Conservation (phyloP, 1,140 invertebrate genomes). For the Pachyrhynchus sulphureomaculatus region DNA sequence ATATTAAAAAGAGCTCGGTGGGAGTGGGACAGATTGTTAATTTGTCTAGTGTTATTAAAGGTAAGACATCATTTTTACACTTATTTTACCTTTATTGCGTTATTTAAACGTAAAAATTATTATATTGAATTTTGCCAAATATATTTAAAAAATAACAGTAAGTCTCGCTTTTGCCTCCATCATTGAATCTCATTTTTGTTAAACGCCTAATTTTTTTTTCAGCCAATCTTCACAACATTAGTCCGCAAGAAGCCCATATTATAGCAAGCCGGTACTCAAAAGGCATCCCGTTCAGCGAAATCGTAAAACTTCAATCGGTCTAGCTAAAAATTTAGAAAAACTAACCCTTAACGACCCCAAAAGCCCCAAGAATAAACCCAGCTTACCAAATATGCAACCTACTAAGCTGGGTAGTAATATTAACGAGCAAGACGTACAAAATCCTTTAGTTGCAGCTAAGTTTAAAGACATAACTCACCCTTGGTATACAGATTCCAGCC, state of each 20-base stretch:
- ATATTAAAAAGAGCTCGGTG: constrained; percentile 63
- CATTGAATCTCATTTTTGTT: not conserved
- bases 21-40: constrained; percentile 52
- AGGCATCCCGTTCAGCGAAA: constrained; percentile 34
- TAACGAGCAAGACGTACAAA: not conserved
- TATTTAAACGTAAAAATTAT: no score
- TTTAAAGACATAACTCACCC: constrained; percentile 21
- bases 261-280: constrained; percentile 35
- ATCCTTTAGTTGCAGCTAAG: not conserved
- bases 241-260: constrained; percentile 31
- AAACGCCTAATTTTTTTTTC: no score
- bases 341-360: constrained; percentile 7
- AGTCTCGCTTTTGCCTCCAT: no score
- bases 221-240: constrained; percentile 33
- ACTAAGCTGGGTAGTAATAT: not conserved
- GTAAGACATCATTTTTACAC: no score
- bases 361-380: not conserved
- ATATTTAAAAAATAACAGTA: no score
- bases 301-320: constrained; percentile 33
- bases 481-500: constrained; percentile 7
- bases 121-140: no score
- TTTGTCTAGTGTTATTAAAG: constrained; percentile 34
- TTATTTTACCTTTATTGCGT: no score
- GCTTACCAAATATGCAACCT: constrained; percentile 1
- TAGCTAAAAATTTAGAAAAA: constrained; percentile 23